Percentiles rank a stretch among this genome's conserved stretches.
Evolutionary conservation across 2,113 vertebrate species (phyloP).

Genomic region (Barnardius zonarius): DNA sequence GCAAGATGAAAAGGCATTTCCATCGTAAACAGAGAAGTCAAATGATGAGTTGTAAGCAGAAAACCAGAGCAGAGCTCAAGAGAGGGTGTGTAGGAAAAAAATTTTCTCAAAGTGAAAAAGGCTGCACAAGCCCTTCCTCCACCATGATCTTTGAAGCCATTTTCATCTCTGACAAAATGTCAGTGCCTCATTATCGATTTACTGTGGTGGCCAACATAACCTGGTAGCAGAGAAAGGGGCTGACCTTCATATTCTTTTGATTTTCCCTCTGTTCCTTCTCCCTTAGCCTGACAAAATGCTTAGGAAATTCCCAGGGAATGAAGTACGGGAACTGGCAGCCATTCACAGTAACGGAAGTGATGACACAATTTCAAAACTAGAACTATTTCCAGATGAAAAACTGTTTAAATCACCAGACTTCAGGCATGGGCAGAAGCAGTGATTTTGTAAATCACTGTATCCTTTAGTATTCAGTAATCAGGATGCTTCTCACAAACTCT

Average conservation of each 20-base stretch:
- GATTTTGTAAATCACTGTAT: background rate
- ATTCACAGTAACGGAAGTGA: background rate
- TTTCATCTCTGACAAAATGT: background rate
- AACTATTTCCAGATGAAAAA: background rate
- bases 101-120: background rate
- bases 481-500: background rate
- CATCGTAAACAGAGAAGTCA: background rate
- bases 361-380: background rate
- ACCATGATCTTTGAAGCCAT: fast-evolving
- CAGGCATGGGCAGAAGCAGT: background rate
- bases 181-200: background rate
- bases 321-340: background rate
- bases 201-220: background rate
- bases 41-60: background rate
- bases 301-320: background rate
- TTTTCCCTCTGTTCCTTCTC: background rate
- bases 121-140: background rate
- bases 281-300: background rate
- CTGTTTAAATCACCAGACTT: background rate
- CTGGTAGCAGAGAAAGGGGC: background rate
- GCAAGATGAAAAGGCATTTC: background rate
- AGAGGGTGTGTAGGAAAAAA: fast-evolving
- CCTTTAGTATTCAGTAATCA: background rate
- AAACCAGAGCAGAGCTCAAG: background rate
- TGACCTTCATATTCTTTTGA: background rate